A percentile compares a stretch with the other conserved stretches of the same genome.
Conservation (phyloP, 2,888 invertebrate genomes). For the Achlya flavicornis region DNA sequence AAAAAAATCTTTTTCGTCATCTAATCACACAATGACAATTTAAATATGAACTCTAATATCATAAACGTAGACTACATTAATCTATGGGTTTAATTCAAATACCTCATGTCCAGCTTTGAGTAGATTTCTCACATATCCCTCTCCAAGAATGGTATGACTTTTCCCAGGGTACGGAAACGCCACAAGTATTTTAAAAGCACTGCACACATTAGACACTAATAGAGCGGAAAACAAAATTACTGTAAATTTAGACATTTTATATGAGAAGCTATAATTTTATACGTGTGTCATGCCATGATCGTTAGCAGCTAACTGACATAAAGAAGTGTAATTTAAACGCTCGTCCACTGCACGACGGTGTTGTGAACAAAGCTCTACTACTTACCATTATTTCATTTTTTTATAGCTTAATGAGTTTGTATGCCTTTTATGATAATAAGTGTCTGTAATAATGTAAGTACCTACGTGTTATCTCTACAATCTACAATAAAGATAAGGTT, state of each 20-base stretch:
- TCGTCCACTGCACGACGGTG: not conserved
- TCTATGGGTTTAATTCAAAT: not conserved
- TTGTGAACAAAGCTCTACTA: not conserved
- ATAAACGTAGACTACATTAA: too few species aligned
- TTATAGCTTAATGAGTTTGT: too few species aligned
- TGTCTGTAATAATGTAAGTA: too few species aligned
- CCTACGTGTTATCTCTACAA: too few species aligned
- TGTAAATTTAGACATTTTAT: not conserved
- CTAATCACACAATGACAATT: too few species aligned
- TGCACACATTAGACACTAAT: constrained; percentile 15
- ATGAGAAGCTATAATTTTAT: not conserved
- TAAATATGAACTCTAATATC: too few species aligned
- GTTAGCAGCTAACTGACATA: not conserved
- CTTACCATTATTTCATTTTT: too few species aligned
- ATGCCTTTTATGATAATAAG: too few species aligned
- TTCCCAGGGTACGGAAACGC: constrained; percentile 32
- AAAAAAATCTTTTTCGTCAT: too few species aligned
- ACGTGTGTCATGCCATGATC: not conserved
- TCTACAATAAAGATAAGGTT: too few species aligned
- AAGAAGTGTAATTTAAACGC: not conserved
- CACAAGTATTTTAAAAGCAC: constrained; percentile 28
- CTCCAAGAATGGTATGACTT: constrained; percentile 34
- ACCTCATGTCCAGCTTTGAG: constrained; percentile 43
- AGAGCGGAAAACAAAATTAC: constrained; percentile 7
- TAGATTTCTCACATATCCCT: constrained; percentile 30